A percentile compares a stretch with the other conserved stretches of the same genome.
Conservation (phyloP, 2,888 invertebrate species). For the Macrostomum cliftonense region DNA sequence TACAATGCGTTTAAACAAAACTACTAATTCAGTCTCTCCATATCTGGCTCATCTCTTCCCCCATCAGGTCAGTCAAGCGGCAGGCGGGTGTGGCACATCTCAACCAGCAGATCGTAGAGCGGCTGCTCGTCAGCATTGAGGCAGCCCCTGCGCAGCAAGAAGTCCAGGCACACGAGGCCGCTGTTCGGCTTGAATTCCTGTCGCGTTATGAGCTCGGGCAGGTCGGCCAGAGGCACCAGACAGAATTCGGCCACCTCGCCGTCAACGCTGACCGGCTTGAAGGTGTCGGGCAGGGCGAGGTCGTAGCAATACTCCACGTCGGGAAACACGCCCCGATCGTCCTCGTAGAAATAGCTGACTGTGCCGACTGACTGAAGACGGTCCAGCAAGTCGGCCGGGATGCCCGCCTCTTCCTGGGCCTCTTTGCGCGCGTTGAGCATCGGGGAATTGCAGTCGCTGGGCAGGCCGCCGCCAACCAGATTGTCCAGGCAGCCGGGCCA, state of each 20-base stretch:
- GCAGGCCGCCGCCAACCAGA: constrained; percentile 45
- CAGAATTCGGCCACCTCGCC: constrained; percentile 83
- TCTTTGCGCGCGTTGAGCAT: constrained; percentile 73
- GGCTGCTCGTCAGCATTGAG: constrained; percentile 52
- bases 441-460: constrained; percentile 54
- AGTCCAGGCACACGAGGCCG: constrained; percentile 71
- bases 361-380: constrained; percentile 58
- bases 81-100: no score
- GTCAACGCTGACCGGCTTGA: constrained; percentile 73
- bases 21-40: no score
- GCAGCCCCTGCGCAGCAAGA: constrained; percentile 70
- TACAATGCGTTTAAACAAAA: no score
- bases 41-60: no score
- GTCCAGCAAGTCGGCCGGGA: constrained; percentile 57
- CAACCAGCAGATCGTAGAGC: background rate
- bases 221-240: constrained; percentile 52
- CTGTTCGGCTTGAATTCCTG: constrained; percentile 80
- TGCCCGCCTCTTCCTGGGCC: constrained; percentile 77
- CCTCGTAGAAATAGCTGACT: constrained; percentile 70
- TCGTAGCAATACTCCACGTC: constrained; percentile 86
- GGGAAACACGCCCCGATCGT: constrained; percentile 74
- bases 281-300: constrained; percentile 68
- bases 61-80: no score
- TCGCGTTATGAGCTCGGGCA: constrained; percentile 52
- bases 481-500: constrained; percentile 90